Evolutionary conservation across 2,888 invertebrate species (phyloP).

Genomic region (Rotaria socialis): DNA sequence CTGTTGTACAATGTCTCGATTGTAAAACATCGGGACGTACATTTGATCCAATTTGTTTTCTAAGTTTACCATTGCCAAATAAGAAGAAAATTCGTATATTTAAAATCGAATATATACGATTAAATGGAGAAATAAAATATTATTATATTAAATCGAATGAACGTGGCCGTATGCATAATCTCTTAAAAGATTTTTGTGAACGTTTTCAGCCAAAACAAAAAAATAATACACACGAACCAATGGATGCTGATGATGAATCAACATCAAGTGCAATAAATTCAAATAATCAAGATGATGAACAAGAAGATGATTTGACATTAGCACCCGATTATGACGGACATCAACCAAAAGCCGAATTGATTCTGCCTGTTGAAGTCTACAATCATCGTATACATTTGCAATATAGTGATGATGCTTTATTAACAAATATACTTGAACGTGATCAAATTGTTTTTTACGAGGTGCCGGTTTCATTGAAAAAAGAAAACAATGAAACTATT

Average conservation of each 20-base stretch:
- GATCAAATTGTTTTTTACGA: slow-evolving; percentile 38
- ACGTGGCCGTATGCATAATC: slow-evolving; percentile 34
- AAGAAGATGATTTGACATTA: not conserved
- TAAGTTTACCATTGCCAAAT: slow-evolving; percentile 63
- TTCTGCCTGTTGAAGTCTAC: slow-evolving; percentile 27
- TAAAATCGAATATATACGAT: slow-evolving; percentile 25
- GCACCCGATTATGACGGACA: slow-evolving; percentile 21
- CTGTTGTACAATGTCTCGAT: slow-evolving; percentile 64
- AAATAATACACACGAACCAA: not conserved
- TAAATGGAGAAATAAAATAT: slow-evolving; percentile 31
- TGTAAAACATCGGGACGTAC: slow-evolving; percentile 65
- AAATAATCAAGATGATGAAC: slow-evolving; percentile 20
- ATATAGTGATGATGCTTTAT: slow-evolving; percentile 30
- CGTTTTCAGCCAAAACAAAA: slow-evolving; percentile 1
- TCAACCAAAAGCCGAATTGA: not conserved
- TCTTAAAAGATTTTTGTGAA: slow-evolving; percentile 29
- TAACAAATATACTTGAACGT: slow-evolving; percentile 33
- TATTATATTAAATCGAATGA: slow-evolving; percentile 29
- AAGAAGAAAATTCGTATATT: slow-evolving; percentile 59
- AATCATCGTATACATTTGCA: slow-evolving; percentile 36
- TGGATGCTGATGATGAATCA: slow-evolving; percentile 15
- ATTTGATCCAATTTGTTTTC: slow-evolving; percentile 66
- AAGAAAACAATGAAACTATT: slow-evolving; percentile 34
- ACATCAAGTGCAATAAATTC: not conserved
- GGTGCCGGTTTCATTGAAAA: slow-evolving; percentile 30